Conservation (phyloP, 2,888 invertebrate species). For the Drosophila prostipennis region DNA sequence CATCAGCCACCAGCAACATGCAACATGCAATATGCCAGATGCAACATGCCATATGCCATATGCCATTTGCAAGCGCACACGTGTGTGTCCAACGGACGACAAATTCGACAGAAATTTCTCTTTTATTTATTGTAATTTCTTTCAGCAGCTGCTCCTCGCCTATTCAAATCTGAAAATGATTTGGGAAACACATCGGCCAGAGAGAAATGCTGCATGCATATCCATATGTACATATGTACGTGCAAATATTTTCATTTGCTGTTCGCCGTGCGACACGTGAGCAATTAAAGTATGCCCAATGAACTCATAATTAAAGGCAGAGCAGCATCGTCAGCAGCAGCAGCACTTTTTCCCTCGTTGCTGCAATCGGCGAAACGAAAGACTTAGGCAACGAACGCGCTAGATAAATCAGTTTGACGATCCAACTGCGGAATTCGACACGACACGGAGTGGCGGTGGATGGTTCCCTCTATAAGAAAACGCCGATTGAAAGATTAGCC, state of each 20-base stretch:
- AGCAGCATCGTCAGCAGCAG: slow-evolving; percentile 8
- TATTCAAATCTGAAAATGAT: slow-evolving; percentile 44
- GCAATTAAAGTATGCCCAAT: slow-evolving; percentile 63
- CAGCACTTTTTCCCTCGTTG: background rate
- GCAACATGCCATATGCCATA: background rate
- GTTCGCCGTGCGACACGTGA: slow-evolving; percentile 38
- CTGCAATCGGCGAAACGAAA: slow-evolving; percentile 31
- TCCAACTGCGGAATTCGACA: slow-evolving; percentile 27
- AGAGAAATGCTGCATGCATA: slow-evolving; percentile 32
- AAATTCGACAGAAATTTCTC: slow-evolving; percentile 74
- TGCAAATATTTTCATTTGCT: slow-evolving; percentile 49
- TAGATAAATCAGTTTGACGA: slow-evolving; percentile 33
- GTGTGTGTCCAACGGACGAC: slow-evolving; percentile 7
- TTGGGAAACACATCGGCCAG: slow-evolving; percentile 4
- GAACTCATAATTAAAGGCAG: slow-evolving; percentile 19
- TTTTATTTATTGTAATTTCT: slow-evolving; percentile 77
- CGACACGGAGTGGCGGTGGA: background rate
- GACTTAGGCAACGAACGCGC: slow-evolving; percentile 53
- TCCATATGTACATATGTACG: slow-evolving; percentile 4
- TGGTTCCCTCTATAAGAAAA: background rate
- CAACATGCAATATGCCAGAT: background rate
- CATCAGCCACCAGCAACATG: background rate
- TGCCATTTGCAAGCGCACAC: background rate
- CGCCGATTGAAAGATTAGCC: slow-evolving; percentile 23
- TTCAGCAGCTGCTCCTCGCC: slow-evolving; percentile 34